A percentile compares a stretch with the other conserved stretches of the same genome.
These are phyloP conservation scores for Platyrinchus mystaceus DNA, from an alignment of 2,797 vertebrate species.

Conservation along the genomic window DNA sequence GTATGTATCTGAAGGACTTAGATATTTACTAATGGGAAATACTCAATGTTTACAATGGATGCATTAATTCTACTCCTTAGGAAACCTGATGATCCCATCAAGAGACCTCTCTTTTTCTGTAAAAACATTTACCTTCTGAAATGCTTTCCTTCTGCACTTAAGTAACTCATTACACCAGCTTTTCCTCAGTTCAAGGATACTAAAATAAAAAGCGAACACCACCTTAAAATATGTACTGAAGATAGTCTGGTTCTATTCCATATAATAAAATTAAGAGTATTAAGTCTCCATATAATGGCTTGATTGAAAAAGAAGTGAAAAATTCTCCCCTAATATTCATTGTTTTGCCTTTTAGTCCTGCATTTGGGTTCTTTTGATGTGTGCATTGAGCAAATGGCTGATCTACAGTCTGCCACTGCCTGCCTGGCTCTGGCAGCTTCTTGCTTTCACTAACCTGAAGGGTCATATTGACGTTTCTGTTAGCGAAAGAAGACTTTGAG, in stretches of 20 bases:
- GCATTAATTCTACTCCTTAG: accelerated
- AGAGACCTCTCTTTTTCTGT: no score
- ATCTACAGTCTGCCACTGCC: background rate
- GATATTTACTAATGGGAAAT: background rate
- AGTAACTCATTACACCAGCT: background rate
- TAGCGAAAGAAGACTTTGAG: background rate
- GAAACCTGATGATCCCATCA: background rate
- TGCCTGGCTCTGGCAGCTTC: background rate
- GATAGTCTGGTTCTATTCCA: background rate
- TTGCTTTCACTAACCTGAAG: background rate
- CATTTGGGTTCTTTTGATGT: background rate
- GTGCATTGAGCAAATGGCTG: background rate
- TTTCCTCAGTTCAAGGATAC: background rate
- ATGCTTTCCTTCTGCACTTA: background rate
- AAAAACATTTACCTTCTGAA: background rate
- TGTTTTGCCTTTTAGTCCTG: background rate
- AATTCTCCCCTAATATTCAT: accelerated
- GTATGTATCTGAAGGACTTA: accelerated
- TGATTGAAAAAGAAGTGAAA: background rate
- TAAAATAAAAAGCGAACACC: no score
- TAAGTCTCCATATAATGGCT: background rate
- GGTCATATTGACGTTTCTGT: background rate
- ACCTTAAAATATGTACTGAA: background rate
- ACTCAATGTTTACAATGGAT: accelerated
- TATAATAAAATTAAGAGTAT: background rate